phyloP scores from a whole-genome alignment of 2,888 invertebrate genomes.

The Bibio marci region DNA sequence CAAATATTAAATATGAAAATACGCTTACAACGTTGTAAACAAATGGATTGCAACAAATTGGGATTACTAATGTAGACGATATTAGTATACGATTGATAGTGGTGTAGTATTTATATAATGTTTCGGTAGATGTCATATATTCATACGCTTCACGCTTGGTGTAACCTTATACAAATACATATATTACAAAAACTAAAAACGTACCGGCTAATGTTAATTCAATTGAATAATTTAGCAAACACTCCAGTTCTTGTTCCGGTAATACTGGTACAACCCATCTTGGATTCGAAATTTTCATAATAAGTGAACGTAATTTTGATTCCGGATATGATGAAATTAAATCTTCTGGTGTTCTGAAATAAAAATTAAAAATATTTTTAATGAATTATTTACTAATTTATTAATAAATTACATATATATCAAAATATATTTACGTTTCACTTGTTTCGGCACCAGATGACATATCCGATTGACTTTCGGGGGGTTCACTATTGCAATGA shows the following conservation, averaged over 20 bases:
- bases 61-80: too few species aligned
- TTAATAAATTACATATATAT: neutral
- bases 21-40: too few species aligned
- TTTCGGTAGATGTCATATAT: neutral
- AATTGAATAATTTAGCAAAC: slow-evolving; percentile 75
- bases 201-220: slow-evolving; percentile 69
- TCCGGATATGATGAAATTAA: slow-evolving; percentile 51
- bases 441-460: too few species aligned
- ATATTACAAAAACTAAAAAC: slow-evolving; percentile 8
- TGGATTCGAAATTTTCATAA: slow-evolving; percentile 91
- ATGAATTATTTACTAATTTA: neutral
- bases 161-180: neutral
- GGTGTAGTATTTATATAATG: neutral
- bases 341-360: slow-evolving; percentile 18
- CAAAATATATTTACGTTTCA: too few species aligned
- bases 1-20: too few species aligned
- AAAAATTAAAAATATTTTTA: neutral
- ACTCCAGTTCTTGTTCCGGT: slow-evolving; percentile 90
- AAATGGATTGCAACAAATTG: too few species aligned
- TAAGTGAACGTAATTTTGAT: slow-evolving; percentile 69
- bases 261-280: slow-evolving; percentile 96
- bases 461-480: neutral
- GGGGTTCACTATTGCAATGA: slow-evolving; percentile 1
- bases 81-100: too few species aligned
- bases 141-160: neutral